A percentile compares a stretch with the other conserved stretches of the same genome.
These are phyloP conservation scores for Caenorhabditis sp. DNA, from an alignment of 2,888 invertebrate genomes.

Conservation along the genomic window DNA sequence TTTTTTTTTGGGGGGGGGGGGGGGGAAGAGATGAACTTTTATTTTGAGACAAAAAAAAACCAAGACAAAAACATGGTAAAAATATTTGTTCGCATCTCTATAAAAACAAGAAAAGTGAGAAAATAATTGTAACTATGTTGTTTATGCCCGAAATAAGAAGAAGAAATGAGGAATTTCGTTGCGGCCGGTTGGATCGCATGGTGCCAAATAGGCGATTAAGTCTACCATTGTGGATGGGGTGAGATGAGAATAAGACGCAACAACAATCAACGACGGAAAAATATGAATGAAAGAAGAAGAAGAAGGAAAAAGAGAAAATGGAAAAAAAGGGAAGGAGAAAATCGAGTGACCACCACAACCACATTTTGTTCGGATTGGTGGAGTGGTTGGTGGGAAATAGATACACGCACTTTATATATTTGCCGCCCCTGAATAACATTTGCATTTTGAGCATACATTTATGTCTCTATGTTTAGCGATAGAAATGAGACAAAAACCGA, in stretches of 20 bases:
- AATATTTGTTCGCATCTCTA: neutral
- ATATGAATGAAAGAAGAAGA: neutral
- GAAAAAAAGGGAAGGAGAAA: neutral
- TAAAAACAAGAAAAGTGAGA: neutral
- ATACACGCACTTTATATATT: neutral
- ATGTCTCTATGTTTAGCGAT: neutral
- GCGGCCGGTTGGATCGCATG: neutral
- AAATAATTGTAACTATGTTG: conserved; percentile 1
- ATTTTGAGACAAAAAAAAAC: too few species aligned
- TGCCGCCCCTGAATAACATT: neutral
- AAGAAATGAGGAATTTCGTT: neutral
- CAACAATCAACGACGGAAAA: neutral
- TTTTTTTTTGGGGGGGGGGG: too few species aligned
- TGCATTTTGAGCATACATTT: neutral
- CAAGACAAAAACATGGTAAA: neutral
- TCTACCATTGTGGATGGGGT: conserved; percentile 20
- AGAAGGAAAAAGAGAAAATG: neutral
- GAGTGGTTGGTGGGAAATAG: neutral
- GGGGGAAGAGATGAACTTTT: too few species aligned
- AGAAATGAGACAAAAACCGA: too few species aligned
- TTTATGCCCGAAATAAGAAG: neutral
- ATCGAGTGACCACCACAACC: neutral
- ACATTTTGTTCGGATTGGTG: neutral
- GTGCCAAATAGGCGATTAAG: conserved; percentile 41
- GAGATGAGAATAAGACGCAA: conserved; percentile 25